Conservation (phyloP, 2,113 vertebrate genomes). For the Grammomys surdaster region DNA sequence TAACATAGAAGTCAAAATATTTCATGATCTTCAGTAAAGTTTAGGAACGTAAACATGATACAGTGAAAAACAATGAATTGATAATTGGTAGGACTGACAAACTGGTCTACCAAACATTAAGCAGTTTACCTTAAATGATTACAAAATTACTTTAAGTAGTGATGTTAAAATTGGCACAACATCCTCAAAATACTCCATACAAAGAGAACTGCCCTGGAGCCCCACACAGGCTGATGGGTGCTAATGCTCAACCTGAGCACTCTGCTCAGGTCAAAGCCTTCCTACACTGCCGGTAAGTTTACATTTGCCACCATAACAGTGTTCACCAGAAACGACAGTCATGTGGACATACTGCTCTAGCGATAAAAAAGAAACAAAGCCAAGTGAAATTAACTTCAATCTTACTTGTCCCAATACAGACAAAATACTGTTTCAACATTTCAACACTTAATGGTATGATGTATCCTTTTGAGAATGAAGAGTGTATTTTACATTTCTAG, state of each 20-base stretch:
- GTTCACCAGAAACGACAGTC: slow-evolving; percentile 3
- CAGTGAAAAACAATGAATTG: slow-evolving; percentile 38
- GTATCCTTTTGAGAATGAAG: slow-evolving; percentile 18
- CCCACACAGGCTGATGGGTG: background rate
- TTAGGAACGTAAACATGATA: background rate
- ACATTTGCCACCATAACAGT: background rate
- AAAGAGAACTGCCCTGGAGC: background rate
- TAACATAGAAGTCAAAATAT: slow-evolving; percentile 46
- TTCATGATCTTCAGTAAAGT: slow-evolving; percentile 28
- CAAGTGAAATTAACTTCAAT: slow-evolving; percentile 2
- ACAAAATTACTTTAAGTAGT: slow-evolving; percentile 48
- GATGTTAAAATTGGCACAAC: background rate
- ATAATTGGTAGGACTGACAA: background rate
- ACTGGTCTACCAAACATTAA: background rate
- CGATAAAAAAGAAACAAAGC: background rate
- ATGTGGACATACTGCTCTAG: background rate
- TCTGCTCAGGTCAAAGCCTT: background rate
- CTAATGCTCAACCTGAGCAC: background rate
- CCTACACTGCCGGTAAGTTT: background rate
- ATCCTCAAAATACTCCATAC: background rate
- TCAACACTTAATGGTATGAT: slow-evolving; percentile 18
- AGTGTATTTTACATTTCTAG: background rate
- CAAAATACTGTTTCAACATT: slow-evolving; percentile 48
- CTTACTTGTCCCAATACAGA: background rate
- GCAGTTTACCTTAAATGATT: background rate